Evolutionary conservation across 2,797 vertebrate species (phyloP).

Genomic region (Hydrocynus forskahlii): DNA sequence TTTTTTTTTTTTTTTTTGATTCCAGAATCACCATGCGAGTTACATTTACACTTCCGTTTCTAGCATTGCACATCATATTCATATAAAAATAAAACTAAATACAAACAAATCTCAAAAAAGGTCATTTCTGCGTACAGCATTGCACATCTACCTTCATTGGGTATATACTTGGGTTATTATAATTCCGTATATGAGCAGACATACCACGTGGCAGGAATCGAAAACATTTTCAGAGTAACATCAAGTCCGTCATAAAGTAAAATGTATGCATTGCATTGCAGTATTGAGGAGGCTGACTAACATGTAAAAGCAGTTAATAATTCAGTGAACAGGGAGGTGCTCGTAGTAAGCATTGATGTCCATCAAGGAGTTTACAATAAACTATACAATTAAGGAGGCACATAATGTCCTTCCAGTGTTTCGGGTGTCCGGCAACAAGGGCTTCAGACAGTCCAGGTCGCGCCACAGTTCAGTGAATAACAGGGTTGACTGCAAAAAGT

Average conservation of each 20-base stretch:
- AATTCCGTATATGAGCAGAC: slow-evolving; percentile 78
- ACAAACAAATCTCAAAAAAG: slow-evolving; percentile 70
- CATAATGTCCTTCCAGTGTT: slow-evolving; percentile 72
- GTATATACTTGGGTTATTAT: slow-evolving; percentile 79
- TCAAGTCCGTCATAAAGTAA: slow-evolving; percentile 72
- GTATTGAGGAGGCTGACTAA: slow-evolving; percentile 72
- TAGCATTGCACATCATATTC: slow-evolving; percentile 72
- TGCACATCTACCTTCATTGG: slow-evolving; percentile 80
- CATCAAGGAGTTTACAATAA: slow-evolving; percentile 62
- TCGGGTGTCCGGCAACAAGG: slow-evolving; percentile 71
- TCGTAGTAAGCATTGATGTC: slow-evolving; percentile 67
- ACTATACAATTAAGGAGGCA: slow-evolving; percentile 74
- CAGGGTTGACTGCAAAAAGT: slow-evolving; percentile 68
- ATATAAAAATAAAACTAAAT: slow-evolving; percentile 75
- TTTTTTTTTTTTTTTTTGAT: slow-evolving; percentile 21
- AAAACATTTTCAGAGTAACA: slow-evolving; percentile 74
- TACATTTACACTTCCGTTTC: slow-evolving; percentile 68
- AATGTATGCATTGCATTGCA: slow-evolving; percentile 77
- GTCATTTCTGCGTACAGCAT: slow-evolving; percentile 77
- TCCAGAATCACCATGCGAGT: slow-evolving; percentile 73
- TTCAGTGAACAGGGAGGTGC: slow-evolving; percentile 64
- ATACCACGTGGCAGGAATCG: slow-evolving; percentile 80
- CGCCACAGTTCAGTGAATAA: slow-evolving; percentile 57
- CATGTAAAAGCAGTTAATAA: slow-evolving; percentile 46
- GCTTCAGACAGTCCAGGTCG: slow-evolving; percentile 58